A percentile compares a stretch with the other conserved stretches of the same genome.
phyloP scores from a whole-genome alignment of 2,888 invertebrate species.

The Standfussiana lucernea region DNA sequence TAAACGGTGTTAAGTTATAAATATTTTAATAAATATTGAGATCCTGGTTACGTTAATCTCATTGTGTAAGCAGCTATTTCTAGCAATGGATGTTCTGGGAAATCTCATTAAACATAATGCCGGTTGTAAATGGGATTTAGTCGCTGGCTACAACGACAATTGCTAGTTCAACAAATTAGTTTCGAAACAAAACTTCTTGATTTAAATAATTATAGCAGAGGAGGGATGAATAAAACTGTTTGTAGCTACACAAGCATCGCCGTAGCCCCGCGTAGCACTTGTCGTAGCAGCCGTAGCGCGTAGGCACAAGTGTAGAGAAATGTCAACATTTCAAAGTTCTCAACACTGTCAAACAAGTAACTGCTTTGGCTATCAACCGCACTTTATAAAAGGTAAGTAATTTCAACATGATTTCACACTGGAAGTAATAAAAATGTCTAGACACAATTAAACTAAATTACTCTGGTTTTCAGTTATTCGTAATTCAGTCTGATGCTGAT shows the following conservation, averaged over 20 bases:
- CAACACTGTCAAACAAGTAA: constrained; percentile 5
- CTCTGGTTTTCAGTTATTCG: constrained; percentile 11
- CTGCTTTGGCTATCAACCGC: background rate
- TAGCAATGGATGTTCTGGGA: constrained; percentile 50
- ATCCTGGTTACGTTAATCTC: constrained; percentile 89
- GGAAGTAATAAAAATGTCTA: constrained; percentile 34
- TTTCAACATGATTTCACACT: constrained; percentile 3
- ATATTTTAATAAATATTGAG: constrained; percentile 87
- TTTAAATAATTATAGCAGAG: constrained; percentile 13
- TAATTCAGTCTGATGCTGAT: constrained; percentile 10
- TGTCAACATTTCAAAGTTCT: constrained; percentile 21
- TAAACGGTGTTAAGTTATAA: constrained; percentile 78
- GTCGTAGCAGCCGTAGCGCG: constrained; percentile 51
- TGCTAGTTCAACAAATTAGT: constrained; percentile 3
- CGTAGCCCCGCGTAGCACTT: constrained; percentile 54
- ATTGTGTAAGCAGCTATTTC: constrained; percentile 76
- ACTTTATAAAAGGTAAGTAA: constrained; percentile 8
- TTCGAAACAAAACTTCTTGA: background rate
- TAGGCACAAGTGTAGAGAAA: constrained; percentile 22
- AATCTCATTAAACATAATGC: constrained; percentile 30
- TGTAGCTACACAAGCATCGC: background rate
- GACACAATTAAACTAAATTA: constrained; percentile 30
- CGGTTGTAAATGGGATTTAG: constrained; percentile 4
- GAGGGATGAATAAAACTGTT: background rate
- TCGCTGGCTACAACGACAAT: constrained; percentile 18